phyloP scores from a whole-genome alignment of 2,113 vertebrate genomes.

The Catharus minimus region DNA sequence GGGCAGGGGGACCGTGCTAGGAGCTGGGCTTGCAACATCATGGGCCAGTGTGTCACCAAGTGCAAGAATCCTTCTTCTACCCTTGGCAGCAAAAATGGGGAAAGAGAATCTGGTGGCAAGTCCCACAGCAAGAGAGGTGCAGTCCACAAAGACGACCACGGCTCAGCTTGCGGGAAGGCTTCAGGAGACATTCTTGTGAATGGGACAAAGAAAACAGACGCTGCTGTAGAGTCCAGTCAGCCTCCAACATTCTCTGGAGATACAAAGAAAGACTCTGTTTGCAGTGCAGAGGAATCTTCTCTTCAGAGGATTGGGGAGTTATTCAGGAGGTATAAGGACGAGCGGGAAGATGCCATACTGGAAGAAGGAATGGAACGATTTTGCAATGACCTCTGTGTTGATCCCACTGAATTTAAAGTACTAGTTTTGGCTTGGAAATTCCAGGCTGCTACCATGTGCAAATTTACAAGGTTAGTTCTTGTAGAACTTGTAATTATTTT shows the following conservation, averaged over 20 bases:
- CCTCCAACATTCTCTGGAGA: constrained; percentile 77
- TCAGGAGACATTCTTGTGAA: constrained; percentile 88
- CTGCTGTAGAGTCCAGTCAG: constrained; percentile 79
- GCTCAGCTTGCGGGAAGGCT: constrained; percentile 78
- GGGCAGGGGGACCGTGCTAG: constrained; percentile 76
- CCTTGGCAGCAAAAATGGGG: constrained; percentile 97
- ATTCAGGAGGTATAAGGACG: constrained; percentile 92
- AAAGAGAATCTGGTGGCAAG: constrained; percentile 89
- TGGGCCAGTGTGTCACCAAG: constrained; percentile 99
- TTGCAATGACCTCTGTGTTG: constrained; percentile 95
- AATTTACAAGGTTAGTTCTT: constrained; percentile 93
- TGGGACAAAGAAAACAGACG: constrained; percentile 90
- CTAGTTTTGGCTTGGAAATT: constrained; percentile 99
- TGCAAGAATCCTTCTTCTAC: constrained; percentile 98
- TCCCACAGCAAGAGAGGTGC: constrained; percentile 86
- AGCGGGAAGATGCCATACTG: constrained; percentile 93
- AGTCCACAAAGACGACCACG: constrained; percentile 85
- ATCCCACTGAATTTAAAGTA: constrained; percentile 96
- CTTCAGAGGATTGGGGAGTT: constrained; percentile 87
- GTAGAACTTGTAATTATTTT: constrained; percentile 58
- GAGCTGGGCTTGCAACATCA: constrained; percentile 79
- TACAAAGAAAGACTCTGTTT: constrained; percentile 73
- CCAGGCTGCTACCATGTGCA: constrained; percentile 99
- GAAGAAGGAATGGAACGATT: constrained; percentile 99
- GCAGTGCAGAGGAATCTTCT: constrained; percentile 84